Evolutionary conservation across 2,888 invertebrate genomes (phyloP).

Genomic region (Polydrusus pterygomalis): DNA sequence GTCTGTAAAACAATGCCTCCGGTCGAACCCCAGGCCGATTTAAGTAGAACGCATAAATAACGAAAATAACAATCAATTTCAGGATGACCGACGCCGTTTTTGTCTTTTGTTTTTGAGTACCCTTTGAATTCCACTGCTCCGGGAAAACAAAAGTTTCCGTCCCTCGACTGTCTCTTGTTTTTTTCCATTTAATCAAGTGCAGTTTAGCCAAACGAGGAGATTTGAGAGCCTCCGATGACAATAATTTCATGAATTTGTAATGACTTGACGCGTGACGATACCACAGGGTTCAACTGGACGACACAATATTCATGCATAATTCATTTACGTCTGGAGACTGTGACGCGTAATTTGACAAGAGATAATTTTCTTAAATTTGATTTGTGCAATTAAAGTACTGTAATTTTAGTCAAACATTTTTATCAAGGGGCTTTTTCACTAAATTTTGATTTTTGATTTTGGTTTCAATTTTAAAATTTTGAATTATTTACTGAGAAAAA

Average conservation of each 20-base stretch:
- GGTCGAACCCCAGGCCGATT: constrained; percentile 59
- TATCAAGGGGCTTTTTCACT: too few relatives aligned
- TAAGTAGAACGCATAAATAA: constrained; percentile 68
- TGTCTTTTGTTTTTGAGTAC: constrained; percentile 70
- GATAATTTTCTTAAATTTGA: too few relatives aligned
- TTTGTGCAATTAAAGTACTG: too few relatives aligned
- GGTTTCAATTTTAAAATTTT: too few relatives aligned
- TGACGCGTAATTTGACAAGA: not conserved
- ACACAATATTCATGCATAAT: constrained; percentile 46
- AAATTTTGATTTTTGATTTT: too few relatives aligned
- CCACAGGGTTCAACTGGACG: constrained; percentile 49
- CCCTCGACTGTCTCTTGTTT: constrained; percentile 62
- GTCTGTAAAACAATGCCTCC: constrained; percentile 57
- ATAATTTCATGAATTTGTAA: constrained; percentile 59
- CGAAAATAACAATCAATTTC: constrained; percentile 71
- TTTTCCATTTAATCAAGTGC: constrained; percentile 69
- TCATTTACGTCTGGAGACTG: not conserved
- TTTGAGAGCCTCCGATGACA: constrained; percentile 54
- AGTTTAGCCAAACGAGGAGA: constrained; percentile 57
- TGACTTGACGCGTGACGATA: constrained; percentile 53
- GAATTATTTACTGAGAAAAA: too few relatives aligned
- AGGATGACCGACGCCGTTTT: constrained; percentile 69
- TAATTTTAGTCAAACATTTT: too few relatives aligned
- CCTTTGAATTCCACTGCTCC: constrained; percentile 65
- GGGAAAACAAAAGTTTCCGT: constrained; percentile 65